phyloP scores from a whole-genome alignment of 2,888 invertebrate genomes.

The Andrena bicolor region DNA sequence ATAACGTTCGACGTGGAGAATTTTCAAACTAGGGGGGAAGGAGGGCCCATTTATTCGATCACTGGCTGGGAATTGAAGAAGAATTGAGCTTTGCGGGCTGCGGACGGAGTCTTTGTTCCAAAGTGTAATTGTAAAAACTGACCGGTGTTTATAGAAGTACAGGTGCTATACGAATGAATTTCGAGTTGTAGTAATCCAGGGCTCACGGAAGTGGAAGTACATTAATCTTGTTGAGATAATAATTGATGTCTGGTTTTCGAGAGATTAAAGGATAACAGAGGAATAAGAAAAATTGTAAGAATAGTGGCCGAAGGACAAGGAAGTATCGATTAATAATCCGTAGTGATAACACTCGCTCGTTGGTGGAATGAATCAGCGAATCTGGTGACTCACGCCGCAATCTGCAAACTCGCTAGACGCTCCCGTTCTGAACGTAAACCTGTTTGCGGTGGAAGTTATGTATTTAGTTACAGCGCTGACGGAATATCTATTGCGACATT shows the following conservation, averaged over 20 bases:
- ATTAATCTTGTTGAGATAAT: no score
- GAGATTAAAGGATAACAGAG: neutral
- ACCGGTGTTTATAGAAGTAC: no score
- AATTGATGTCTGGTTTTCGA: no score
- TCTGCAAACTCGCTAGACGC: slow-evolving; percentile 9
- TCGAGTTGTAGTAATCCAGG: no score
- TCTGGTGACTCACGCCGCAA: slow-evolving; percentile 26
- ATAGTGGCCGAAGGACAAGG: neutral
- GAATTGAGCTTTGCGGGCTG: neutral
- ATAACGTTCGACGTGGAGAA: neutral
- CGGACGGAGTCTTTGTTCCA: neutral
- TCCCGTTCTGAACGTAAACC: slow-evolving; percentile 5
- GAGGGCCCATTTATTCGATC: neutral
- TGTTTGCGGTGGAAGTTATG: neutral
- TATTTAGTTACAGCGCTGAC: neutral
- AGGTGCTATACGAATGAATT: no score
- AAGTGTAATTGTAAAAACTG: neutral
- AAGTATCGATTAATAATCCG: slow-evolving; percentile 12
- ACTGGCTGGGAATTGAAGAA: neutral
- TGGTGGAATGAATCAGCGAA: slow-evolving; percentile 31
- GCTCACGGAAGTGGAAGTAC: no score
- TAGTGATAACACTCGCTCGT: neutral
- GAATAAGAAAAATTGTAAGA: neutral
- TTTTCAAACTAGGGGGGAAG: neutral
- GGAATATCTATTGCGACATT: slow-evolving; percentile 1